Base-by-base conservation (phyloP, 2,797 vertebrate genomes). In the Hemibagrus guttatus region DNA sequence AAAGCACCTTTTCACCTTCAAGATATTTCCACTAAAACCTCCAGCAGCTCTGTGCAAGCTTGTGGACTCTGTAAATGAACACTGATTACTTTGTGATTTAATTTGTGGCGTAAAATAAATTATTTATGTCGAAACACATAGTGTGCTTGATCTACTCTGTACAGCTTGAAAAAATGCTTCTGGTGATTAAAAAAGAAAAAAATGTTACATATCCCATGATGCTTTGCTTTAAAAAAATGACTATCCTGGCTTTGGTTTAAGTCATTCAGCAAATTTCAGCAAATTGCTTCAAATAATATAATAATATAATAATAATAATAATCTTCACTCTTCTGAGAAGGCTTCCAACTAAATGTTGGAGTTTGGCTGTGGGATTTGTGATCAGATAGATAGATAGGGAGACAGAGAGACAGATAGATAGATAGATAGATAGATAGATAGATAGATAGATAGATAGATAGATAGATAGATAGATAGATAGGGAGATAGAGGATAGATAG, bases 151-250 rank as follows among this genome's bases (percentile, higher is more conserved):
- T 68, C 58, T 84, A 28, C 7, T 16, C 6, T 17, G 14, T 54
- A 39, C 46, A 59, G 12, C 76, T n/a, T 80, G 59, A 21, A 42
- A 61, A 39, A 61, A 14, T 39, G 19, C 4, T 79, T 17, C 9
- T 59, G 12, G 14, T 59, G 49, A 54, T 76, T 72, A 71, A 13
- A 66, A 31, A n/a, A 26, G 9, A 23, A 64, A 16, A 66, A 28
- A 31, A n/a, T 39, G 2, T 6, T 26, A 80, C 31, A 42, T 26
- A 93, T 92, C 93, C 94, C 94, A 90, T 75, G 71, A 94, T 94
- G 85, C 93, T 21, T 59, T 88, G 80, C 78, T 58, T 0, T 26
- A 56, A 78, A 56, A 78, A 78, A 78, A 12, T 12, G 16, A 5
- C 75, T 5, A 56, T 8, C n/a, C 6, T 56, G 1, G 28, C n/a